Percentiles rank a stretch among this genome's conserved stretches.
Conservation (phyloP, 2,797 vertebrate species). For the Smutsia temminckii region DNA sequence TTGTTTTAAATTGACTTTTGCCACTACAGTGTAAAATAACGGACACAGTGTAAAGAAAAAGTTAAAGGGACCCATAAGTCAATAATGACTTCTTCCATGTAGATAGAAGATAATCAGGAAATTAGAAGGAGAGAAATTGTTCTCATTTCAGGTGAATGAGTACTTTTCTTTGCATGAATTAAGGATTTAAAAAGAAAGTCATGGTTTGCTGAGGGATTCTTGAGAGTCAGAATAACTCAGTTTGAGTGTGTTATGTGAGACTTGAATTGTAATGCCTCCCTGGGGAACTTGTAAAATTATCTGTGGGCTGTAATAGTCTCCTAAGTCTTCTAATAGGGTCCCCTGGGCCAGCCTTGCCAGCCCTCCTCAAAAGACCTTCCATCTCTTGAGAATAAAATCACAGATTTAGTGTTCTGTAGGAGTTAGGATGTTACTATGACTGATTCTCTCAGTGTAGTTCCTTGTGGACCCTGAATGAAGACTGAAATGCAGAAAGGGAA, state of each 20-base stretch:
- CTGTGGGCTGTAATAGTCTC: neutral
- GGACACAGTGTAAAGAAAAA: neutral
- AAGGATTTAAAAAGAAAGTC: neutral
- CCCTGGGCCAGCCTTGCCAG: neutral
- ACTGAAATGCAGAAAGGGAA: neutral
- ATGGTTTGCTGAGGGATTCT: neutral
- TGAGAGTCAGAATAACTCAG: neutral
- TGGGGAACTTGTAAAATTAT: neutral
- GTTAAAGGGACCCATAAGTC: neutral
- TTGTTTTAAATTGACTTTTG: neutral
- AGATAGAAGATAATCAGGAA: neutral
- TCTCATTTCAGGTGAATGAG: neutral
- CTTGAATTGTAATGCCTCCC: neutral
- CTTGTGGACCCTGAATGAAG: neutral
- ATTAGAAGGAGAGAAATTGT: neutral
- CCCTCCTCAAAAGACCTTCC: neutral
- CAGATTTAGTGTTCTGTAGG: neutral
- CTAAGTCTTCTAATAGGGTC: neutral
- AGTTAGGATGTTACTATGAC: neutral
- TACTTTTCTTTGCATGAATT: conserved; percentile 17
- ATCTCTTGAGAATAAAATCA: conserved; percentile 14
- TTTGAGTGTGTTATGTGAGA: neutral
- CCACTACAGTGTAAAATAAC: neutral
- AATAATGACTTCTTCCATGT: neutral
- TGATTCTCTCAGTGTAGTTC: neutral